Evolutionary conservation across 2,888 invertebrate species (phyloP).

Genomic region (Bombylius discolor): DNA sequence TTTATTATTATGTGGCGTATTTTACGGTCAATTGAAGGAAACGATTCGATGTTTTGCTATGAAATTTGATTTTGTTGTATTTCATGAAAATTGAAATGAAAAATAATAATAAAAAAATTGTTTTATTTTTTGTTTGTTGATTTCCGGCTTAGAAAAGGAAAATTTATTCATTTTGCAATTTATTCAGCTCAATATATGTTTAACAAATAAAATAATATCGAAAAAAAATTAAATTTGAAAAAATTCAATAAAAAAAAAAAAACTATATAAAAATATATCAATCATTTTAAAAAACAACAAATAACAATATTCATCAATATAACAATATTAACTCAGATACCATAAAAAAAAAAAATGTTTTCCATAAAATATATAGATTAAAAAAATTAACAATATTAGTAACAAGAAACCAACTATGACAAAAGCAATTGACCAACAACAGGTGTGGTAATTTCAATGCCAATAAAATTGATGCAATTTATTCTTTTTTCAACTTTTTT

Average conservation of each 20-base stretch:
- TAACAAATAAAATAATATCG: not conserved
- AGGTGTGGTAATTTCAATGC: not conserved
- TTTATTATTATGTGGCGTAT: slow-evolving; percentile 2
- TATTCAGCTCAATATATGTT: not conserved
- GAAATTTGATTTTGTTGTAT: slow-evolving; percentile 12
- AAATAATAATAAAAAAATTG: too few relatives aligned
- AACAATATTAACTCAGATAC: too few relatives aligned
- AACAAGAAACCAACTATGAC: not conserved
- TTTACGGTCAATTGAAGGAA: slow-evolving; percentile 15
- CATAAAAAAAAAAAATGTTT: too few relatives aligned
- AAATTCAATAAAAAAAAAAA: too few relatives aligned
- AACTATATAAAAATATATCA: too few relatives aligned
- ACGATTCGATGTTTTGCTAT: slow-evolving; percentile 14
- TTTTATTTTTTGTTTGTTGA: slow-evolving; percentile 6
- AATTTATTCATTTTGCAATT: not conserved
- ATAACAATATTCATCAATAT: too few relatives aligned
- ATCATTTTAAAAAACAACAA: too few relatives aligned
- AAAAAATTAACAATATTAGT: not conserved
- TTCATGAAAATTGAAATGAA: slow-evolving; percentile 12
- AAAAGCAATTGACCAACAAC: not conserved
- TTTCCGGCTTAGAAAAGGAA: slow-evolving; percentile 4
- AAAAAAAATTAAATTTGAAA: not conserved
- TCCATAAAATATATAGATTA: too few relatives aligned
- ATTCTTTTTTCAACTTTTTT: not conserved
- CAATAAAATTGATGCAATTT: not conserved